These are phyloP conservation scores for Mus musculus DNA, from an alignment of 2,113 vertebrate species.

Conservation along the genomic window GRCm39 chrX:130483001-130483500, in stretches of 20 bases:
- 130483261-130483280: background rate
- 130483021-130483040: background rate
- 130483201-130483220: background rate
- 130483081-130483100: background rate
- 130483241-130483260: too few relatives aligned
- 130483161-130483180: background rate
- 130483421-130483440: background rate
- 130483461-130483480: background rate
- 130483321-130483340: background rate
- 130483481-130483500: conserved; percentile 42
- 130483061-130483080: background rate
- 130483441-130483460: background rate
- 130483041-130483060: background rate
- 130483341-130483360: background rate
- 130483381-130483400: background rate
- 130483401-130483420: conserved; percentile 19
- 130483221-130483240: too few relatives aligned
- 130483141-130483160: background rate
- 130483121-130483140: background rate
- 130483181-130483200: background rate
- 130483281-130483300: background rate
- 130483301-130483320: background rate
- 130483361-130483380: background rate
- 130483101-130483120: background rate
- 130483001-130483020: background rate